Conservation (phyloP, 2,888 invertebrate genomes). For the Eledona agricola region DNA sequence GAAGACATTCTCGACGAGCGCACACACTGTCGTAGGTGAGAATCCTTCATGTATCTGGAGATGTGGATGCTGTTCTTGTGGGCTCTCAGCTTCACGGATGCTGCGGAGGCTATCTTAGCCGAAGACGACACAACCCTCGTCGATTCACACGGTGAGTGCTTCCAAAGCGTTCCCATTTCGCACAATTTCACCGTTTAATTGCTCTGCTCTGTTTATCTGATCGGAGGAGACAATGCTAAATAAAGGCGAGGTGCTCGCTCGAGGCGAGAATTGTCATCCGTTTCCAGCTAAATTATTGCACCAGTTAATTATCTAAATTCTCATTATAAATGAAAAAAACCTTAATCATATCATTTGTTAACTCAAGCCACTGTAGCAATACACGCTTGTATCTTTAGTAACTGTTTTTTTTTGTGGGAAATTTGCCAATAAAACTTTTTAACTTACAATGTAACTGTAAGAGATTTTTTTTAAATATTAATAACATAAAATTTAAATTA, state of each 20-base stretch:
- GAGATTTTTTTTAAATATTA: too few relatives aligned
- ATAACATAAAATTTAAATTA: too few relatives aligned
- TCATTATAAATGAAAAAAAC: too few relatives aligned
- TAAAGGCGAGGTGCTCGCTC: constrained; percentile 8
- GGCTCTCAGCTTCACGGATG: constrained; percentile 57
- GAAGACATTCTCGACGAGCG: constrained; percentile 42
- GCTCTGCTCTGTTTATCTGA: constrained; percentile 22
- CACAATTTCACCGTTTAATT: constrained; percentile 37
- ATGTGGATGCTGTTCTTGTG: constrained; percentile 59
- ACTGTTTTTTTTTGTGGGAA: too few relatives aligned
- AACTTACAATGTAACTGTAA: too few relatives aligned
- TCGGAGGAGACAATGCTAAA: constrained; percentile 5
- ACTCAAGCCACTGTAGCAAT: too few relatives aligned
- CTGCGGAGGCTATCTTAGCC: constrained; percentile 50
- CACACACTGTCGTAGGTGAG: constrained; percentile 32
- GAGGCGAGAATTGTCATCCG: too few relatives aligned
- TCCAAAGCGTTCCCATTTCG: constrained; percentile 27
- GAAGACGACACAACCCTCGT: constrained; percentile 53
- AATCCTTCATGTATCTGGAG: constrained; percentile 56
- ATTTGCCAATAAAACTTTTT: too few relatives aligned
- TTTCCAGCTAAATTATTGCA: too few relatives aligned
- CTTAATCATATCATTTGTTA: too few relatives aligned
- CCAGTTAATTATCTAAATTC: too few relatives aligned
- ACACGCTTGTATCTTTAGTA: too few relatives aligned
- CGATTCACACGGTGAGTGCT: constrained; percentile 46